Evolutionary conservation across 2,113 vertebrate genomes (phyloP).

Genomic region (Calyptommatus sinebrachiatus): DNA sequence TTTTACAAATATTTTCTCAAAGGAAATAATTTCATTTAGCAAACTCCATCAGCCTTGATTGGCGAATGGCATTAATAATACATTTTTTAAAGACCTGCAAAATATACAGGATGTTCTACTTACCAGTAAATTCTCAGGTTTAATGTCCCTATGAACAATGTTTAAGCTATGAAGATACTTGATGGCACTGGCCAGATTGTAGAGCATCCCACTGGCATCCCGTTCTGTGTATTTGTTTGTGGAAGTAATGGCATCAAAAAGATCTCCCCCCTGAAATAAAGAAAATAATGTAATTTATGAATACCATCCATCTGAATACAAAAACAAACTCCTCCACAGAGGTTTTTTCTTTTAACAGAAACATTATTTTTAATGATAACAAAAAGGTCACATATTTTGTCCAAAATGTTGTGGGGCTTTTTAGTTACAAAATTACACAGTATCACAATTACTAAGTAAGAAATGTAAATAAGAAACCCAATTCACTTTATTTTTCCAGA

Average conservation of each 20-base stretch:
- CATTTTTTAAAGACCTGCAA: slow-evolving; percentile 2
- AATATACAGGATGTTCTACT: slow-evolving; percentile 47
- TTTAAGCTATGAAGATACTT: slow-evolving; percentile 96
- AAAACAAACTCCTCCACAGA: not conserved
- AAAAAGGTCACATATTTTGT: not conserved
- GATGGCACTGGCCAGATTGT: slow-evolving; percentile 95
- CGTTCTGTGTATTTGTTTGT: slow-evolving; percentile 96
- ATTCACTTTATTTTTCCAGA: no score
- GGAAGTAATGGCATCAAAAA: slow-evolving; percentile 98
- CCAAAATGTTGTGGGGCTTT: no score
- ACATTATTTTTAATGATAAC: not conserved
- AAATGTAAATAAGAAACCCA: no score
- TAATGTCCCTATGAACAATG: slow-evolving; percentile 97
- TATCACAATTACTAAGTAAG: no score
- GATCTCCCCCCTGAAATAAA: slow-evolving; percentile 88
- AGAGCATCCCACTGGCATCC: slow-evolving; percentile 96
- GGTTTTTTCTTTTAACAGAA: not conserved
- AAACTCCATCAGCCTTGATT: not conserved
- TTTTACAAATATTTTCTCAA: slow-evolving; percentile 5
- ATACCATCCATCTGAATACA: not conserved
- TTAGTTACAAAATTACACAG: no score
- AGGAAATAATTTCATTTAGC: not conserved
- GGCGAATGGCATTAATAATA: slow-evolving; percentile 1
- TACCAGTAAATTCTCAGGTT: slow-evolving; percentile 96
- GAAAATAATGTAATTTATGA: slow-evolving; percentile 43